Evolutionary conservation across 2,113 vertebrate species (phyloP).

Genomic region (Sceloporus undulatus): DNA sequence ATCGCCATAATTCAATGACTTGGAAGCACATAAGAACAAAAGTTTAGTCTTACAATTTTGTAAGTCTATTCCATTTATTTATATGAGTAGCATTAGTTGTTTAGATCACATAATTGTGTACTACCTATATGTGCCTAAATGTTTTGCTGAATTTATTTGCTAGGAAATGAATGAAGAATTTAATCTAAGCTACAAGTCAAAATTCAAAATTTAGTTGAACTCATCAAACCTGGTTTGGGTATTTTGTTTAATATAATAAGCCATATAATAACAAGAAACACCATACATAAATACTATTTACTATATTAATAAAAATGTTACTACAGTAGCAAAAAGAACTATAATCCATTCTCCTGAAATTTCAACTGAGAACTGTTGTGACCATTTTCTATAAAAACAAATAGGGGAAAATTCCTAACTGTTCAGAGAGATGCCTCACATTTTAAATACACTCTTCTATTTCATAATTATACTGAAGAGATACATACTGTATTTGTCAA

Average conservation of each 20-base stretch:
- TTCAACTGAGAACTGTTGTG: background rate
- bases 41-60: background rate
- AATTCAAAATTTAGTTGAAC: no score
- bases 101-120: no score
- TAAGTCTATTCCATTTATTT: background rate
- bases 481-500: background rate
- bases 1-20: no score
- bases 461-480: background rate
- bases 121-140: background rate
- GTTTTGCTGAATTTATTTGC: background rate
- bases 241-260: background rate
- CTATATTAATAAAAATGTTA: background rate
- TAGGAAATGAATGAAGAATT: background rate
- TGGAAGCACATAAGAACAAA: no score
- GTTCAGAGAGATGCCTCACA: background rate
- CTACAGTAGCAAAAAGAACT: background rate
- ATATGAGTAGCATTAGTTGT: background rate
- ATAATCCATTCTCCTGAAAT: background rate
- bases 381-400: background rate
- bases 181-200: background rate
- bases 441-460: background rate
- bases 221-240: no score
- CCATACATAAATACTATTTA: background rate
- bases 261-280: background rate
- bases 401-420: background rate